phyloP scores from a whole-genome alignment of 2,888 invertebrate species.

The Keiferia lycopersicella region DNA sequence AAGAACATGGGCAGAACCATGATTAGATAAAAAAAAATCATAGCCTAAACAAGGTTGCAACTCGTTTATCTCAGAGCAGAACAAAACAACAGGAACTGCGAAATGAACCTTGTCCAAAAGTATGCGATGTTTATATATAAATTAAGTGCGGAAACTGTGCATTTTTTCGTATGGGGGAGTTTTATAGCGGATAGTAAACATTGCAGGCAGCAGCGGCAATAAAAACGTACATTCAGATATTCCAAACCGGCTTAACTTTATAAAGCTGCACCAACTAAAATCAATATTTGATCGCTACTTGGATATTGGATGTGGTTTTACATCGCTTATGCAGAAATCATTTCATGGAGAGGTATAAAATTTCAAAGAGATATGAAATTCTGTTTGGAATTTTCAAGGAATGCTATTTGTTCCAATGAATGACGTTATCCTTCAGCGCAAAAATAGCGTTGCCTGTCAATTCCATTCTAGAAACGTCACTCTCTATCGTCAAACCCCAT shows the following conservation, averaged over 20 bases:
- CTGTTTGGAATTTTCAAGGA: no score
- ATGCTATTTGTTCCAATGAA: no score
- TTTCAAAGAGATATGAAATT: background rate
- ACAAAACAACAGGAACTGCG: no score
- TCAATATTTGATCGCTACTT: constrained; percentile 9
- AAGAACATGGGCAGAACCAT: no score
- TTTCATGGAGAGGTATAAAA: background rate
- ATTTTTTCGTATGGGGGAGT: constrained; percentile 37
- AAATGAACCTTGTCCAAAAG: constrained; percentile 41
- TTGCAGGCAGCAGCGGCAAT: constrained; percentile 21
- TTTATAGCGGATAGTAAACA: constrained; percentile 29
- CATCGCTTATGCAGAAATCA: background rate
- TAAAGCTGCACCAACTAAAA: constrained; percentile 2
- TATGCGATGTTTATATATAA: constrained; percentile 53
- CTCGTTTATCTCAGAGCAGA: no score
- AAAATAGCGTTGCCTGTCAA: no score
- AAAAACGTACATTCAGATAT: constrained; percentile 20
- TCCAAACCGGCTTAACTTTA: constrained; percentile 18
- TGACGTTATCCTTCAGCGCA: no score
- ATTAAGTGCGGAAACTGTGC: constrained; percentile 43
- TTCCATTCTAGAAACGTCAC: no score
- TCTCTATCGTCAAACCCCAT: no score
- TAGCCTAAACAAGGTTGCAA: no score
- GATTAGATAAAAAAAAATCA: no score
- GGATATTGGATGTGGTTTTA: background rate